Percentiles rank a stretch among this genome's conserved stretches.
Evolutionary conservation across 2,888 invertebrate genomes (phyloP).

Genomic region (Lagria hirta): DNA sequence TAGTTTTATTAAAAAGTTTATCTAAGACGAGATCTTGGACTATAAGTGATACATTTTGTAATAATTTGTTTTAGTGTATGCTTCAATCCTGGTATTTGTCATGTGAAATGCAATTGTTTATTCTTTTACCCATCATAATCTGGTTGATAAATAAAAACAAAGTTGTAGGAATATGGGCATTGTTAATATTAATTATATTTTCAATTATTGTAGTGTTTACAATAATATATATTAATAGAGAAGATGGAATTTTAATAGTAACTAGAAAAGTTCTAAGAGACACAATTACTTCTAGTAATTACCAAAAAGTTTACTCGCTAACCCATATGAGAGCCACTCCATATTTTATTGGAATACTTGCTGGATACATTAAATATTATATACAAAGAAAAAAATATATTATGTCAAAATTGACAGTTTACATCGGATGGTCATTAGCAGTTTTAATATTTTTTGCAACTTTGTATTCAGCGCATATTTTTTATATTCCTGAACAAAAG

Average conservation of each 20-base stretch:
- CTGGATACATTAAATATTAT: conserved; percentile 43
- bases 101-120: conserved; percentile 42
- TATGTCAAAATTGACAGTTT: conserved; percentile 34
- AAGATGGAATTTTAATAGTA: conserved; percentile 44
- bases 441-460: conserved; percentile 35
- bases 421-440: conserved; percentile 41
- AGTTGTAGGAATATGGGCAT: conserved; percentile 33
- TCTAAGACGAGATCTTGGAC: too few species aligned
- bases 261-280: conserved; percentile 42
- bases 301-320: conserved; percentile 44
- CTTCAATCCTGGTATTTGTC: conserved; percentile 60
- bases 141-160: conserved; percentile 42
- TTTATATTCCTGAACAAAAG: conserved; percentile 40
- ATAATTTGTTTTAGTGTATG: conserved; percentile 56
- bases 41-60: conserved; percentile 8
- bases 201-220: conserved; percentile 41
- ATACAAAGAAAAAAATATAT: conserved; percentile 38
- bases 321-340: conserved; percentile 46
- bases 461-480: conserved; percentile 43
- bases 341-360: conserved; percentile 45
- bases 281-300: conserved; percentile 41
- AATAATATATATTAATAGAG: conserved; percentile 39
- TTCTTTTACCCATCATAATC: conserved; percentile 39
- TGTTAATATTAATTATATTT: conserved; percentile 30
- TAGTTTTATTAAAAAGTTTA: too few species aligned